Base-by-base conservation (phyloP, 2,113 vertebrate genomes). In the Coryphaenoides rupestris region DNA sequence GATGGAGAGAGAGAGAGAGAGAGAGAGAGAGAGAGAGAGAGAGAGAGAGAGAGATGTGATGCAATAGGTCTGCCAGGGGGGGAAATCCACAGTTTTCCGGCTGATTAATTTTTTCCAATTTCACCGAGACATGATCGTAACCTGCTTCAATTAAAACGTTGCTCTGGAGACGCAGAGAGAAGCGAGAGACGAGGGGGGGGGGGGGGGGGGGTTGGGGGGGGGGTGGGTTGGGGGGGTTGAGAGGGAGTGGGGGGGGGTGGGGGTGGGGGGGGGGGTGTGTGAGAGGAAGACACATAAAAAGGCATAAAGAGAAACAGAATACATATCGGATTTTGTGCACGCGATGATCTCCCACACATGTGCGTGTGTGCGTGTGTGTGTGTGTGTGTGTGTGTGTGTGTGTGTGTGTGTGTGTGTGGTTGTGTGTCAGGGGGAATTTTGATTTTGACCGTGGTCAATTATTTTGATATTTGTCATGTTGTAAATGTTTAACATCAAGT, bases 1-100 rank as follows among this genome's bases (percentile, higher is more conserved):
- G 15, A 16, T 7, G 12, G 60, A 28, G 70, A 62, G 53, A 23
- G 55, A 55, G 59, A 26, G 26, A 33, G n/a, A 28, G 54, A 54
- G 70, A 58, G 45, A 26, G 64, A 63, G 55, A 59, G 47, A 58
- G 64, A 26, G 21, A 16, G 55, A 54, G 55, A 28, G 60, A 47
- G 57, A 63, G 67, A 62, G 79, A 72, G 69, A 64, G 70, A 79
- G 76, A 72, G 56, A 59, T 63, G 21, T 22, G 19, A 24, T 52
- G 62, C 58, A 14, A 70, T 56, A 70, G 91, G 92, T 81, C 76
- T 79, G 86, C 86, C 80, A 68, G 81, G 74, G 86, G 87, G 87
- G 83, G 93, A 90, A 96, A 95, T 77, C 81, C 73, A 74, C 78
- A 23, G 77, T 86, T 87, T 88, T 88, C 80, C 84, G 84, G 84